A percentile compares a stretch with the other conserved stretches of the same genome.
Evolutionary conservation across 2,113 vertebrate species (phyloP).

Genomic region (Thinocorus orbignyianus): DNA sequence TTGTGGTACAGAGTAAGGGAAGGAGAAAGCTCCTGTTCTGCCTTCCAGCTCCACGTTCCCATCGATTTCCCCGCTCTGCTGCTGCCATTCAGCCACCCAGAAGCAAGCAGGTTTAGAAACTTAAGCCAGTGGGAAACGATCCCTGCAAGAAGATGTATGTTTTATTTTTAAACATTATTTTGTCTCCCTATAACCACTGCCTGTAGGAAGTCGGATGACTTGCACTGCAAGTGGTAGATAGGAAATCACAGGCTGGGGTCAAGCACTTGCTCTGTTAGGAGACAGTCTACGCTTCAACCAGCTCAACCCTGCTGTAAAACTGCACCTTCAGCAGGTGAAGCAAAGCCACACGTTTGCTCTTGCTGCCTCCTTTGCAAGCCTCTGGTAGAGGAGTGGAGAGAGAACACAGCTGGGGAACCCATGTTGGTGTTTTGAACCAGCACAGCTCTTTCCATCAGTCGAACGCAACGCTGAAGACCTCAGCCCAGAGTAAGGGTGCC

Average conservation of each 20-base stretch:
- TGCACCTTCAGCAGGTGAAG: background rate
- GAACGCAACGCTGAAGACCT: background rate
- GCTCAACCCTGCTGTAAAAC: background rate
- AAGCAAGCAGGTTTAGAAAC: background rate
- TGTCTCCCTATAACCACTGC: background rate
- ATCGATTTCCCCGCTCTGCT: background rate
- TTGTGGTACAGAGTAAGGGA: background rate
- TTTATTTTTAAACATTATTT: background rate
- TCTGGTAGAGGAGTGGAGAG: background rate
- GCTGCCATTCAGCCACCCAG: background rate
- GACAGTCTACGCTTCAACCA: background rate
- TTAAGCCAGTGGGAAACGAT: background rate
- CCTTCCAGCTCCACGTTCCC: background rate
- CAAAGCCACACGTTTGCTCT: background rate
- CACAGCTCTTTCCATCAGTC: background rate
- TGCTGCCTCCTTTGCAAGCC: background rate
- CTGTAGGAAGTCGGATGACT: background rate
- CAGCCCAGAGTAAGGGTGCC: background rate
- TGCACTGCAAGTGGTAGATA: background rate
- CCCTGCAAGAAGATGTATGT: background rate
- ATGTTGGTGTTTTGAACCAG: background rate
- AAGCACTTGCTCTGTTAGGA: accelerated
- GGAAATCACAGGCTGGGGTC: background rate
- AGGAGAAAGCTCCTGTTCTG: background rate
- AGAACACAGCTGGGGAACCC: background rate